A percentile compares a stretch with the other conserved stretches of the same genome.
These are phyloP conservation scores for Nipponia nippon DNA, from an alignment of 2,113 vertebrate genomes.

Conservation along the genomic window DNA sequence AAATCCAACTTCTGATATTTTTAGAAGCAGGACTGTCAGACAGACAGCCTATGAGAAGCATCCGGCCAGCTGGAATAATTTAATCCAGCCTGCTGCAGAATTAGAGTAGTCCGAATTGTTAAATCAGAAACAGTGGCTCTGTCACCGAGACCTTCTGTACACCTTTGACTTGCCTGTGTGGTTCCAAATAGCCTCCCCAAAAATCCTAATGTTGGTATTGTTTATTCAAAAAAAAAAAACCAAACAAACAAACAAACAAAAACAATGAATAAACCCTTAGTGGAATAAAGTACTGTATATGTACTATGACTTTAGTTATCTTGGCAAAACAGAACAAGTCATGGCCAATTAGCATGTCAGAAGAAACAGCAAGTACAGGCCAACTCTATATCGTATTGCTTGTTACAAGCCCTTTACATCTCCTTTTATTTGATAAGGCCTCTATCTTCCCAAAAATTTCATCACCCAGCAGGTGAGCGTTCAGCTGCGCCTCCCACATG, in stretches of 20 bases:
- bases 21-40: constrained; percentile 6
- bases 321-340: not conserved
- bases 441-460: not conserved
- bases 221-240: not conserved
- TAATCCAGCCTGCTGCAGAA: constrained; percentile 25
- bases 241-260: too few species aligned
- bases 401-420: not conserved
- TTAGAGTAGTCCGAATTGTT: not conserved
- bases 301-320: not conserved
- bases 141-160: not conserved
- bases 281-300: too few species aligned
- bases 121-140: not conserved
- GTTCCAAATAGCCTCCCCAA: not conserved
- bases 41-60: not conserved
- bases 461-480: not conserved
- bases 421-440: not conserved
- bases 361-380: not conserved
- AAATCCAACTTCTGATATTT: constrained; percentile 22
- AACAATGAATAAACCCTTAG: too few species aligned
- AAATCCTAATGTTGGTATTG: not conserved
- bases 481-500: rapidly evolving
- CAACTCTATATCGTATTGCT: not conserved
- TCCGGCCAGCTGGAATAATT: not conserved
- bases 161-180: not conserved
- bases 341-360: not conserved